phyloP scores from a whole-genome alignment of 1,140 invertebrate species.

The Drosophila sechellia region DNA sequence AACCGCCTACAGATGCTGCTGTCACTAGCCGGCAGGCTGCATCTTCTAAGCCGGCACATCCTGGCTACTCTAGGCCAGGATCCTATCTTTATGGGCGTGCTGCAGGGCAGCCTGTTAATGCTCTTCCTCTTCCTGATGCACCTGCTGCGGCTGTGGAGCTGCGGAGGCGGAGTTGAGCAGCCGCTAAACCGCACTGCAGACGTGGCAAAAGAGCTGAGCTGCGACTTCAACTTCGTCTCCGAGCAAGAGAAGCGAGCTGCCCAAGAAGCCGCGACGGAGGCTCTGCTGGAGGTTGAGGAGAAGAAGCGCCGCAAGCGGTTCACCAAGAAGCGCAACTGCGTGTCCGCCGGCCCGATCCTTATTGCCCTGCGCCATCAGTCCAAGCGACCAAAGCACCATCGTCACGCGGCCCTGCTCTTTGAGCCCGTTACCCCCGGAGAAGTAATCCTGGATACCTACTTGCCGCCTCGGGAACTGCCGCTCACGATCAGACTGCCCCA shows the following conservation, averaged over 20 bases:
- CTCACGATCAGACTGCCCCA: conserved; percentile 52
- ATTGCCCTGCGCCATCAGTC: conserved; percentile 68
- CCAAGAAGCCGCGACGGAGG: conserved; percentile 67
- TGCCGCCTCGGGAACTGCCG: conserved; percentile 62
- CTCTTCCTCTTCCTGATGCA: conserved; percentile 73
- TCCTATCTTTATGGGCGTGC: conserved; percentile 55
- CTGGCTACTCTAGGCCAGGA: conserved; percentile 43
- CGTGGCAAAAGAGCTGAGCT: conserved; percentile 60
- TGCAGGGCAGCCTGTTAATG: conserved; percentile 56
- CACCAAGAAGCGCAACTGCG: conserved; percentile 79
- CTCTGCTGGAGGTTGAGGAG: conserved; percentile 77
- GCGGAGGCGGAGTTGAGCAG: not conserved
- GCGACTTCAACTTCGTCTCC: conserved; percentile 75
- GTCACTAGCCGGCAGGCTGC: conserved; percentile 1
- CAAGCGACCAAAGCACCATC: conserved; percentile 40
- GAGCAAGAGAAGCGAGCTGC: conserved; percentile 69
- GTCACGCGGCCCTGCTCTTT: conserved; percentile 33
- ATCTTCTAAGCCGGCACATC: conserved; percentile 11
- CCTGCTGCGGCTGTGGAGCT: conserved; percentile 40
- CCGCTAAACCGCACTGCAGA: conserved; percentile 7
- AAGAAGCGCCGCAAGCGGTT: conserved; percentile 76
- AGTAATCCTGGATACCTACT: conserved; percentile 47
- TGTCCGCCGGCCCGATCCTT: conserved; percentile 79
- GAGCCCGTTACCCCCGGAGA: conserved; percentile 57
- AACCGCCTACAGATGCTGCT: conserved; percentile 27